Base-by-base conservation (phyloP, 2,113 vertebrate genomes). In the Nothocercus julius region DNA sequence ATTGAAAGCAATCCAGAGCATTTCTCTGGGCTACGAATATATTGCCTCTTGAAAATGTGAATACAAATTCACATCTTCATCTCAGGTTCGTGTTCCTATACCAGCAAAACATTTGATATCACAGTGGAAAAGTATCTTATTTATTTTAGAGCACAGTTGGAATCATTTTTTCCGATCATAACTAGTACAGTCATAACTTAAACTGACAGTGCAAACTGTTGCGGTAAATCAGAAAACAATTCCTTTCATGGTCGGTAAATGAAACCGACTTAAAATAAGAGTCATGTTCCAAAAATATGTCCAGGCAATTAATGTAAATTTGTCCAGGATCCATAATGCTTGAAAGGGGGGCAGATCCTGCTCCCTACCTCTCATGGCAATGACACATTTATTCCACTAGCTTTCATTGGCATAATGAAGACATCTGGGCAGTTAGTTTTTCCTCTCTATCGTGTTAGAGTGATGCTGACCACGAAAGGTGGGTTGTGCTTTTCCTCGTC, bases 161-260 rank as follows among this genome's bases (percentile, higher is more conserved):
- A 75, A 64, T 63, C n/a, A 34, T 83, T 75, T 25, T 81, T 82
- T 82, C 42, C 62, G 70, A 11, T 61, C 83, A 62, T 21, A 76
- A 69, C 13, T 38, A 27, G 32, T 66, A 27, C 38, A 66, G 27
- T 27, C 12, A 2, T 91, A 91, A 82, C 66, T 93, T 87, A 87
- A 91, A 64, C 32, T 73, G 91, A 75, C 77, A 95, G 18, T 67
- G 61, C 38, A 88, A 93, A 94, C 83, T 92, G 81, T 64, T 8
- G 0, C 86, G 84, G 53, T 85, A 92, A 94, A 87, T 59, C 62
- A 53, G 74, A 62, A 89, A 93, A 84, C 53, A 91, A 51, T 79
- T 87, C 77, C 70, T 92, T 69, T 91, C 47, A 73, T 78, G 11
- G 34, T 27, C 91, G 78, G 93, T 79, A 87, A 94, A 94, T 92